Percentiles rank a stretch among this genome's conserved stretches.
phyloP scores from a whole-genome alignment of 2,888 invertebrate genomes.

The Gymnoscelis rufifasciata region DNA sequence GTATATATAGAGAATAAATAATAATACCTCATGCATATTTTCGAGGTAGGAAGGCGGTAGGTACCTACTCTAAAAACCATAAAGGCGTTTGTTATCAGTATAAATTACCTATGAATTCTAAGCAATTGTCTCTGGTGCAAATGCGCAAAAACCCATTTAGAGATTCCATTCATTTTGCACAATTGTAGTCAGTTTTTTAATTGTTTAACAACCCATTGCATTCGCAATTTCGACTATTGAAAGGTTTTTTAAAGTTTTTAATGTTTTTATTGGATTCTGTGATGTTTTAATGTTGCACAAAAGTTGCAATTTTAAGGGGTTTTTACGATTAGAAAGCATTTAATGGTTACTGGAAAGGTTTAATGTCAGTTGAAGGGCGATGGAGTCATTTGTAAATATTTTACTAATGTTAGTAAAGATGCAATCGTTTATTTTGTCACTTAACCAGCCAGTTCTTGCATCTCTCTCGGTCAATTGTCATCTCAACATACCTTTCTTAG shows the following conservation, averaged over 20 bases:
- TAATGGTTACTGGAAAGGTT: conserved; percentile 29
- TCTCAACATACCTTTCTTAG: no score
- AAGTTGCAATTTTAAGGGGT: conserved; percentile 48
- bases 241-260: conserved; percentile 28
- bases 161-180: conserved; percentile 25
- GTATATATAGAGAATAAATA: no score
- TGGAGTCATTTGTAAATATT: neutral
- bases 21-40: no score
- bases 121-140: conserved; percentile 6
- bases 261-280: conserved; percentile 33
- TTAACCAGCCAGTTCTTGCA: no score
- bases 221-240: no score
- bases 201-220: conserved; percentile 38
- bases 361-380: conserved; percentile 2
- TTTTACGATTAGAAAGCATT: conserved; percentile 56
- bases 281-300: conserved; percentile 40
- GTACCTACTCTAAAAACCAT: no score
- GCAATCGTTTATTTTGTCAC: no score
- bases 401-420: no score
- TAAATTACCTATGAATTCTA: neutral
- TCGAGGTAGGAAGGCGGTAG: no score
- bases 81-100: conserved; percentile 1
- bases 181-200: conserved; percentile 32
- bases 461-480: no score
- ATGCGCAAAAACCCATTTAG: conserved; percentile 20